Base-by-base conservation (phyloP, 2,113 vertebrate species). In the Coracopsis vasa region DNA sequence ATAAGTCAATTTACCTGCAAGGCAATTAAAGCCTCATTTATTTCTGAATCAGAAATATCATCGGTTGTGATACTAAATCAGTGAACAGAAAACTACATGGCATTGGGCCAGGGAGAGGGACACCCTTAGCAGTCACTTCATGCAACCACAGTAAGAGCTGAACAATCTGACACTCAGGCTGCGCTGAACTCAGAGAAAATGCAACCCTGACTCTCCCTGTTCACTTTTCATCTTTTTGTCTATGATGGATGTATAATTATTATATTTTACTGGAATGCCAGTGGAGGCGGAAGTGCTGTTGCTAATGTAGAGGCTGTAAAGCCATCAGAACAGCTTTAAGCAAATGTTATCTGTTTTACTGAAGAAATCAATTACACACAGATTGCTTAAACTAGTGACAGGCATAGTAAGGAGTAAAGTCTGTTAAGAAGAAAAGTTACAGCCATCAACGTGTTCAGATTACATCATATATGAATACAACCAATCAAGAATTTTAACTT, bases 341-440 rank as follows among this genome's bases (percentile, higher is more conserved):
- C 97, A 98, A 98, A 98, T 98, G 97, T 98, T 98, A 97, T 97
- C 97, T 98, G 93, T 98, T 98, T 98, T 98, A 97, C 97, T 97
- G 97, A 97, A 98, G 97, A 98, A 98, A 98, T 98, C 97, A 98
- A 98, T 98, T 98, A 97, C 97, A 75, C 72, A 75, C 92, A 97
- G 97, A 98, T 98, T 98, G 98, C 97, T 97, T 97, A 97, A 98
- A 96, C 94, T 86, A 95, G 97, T 96, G 97, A 97, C 97, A 98
- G 92, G 97, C 97, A 95, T 97, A 95, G 97, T 89, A 94, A 97
- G 95, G 96, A 98, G 96, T 97, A 97, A 98, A 98, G 97, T 97
- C 97, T 98, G 97, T 97, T 97, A 97, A 97, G 95, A 88, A 97
- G 96, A 97, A 98, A 97, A 98, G 95, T 97, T 97, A 95, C 89